These are phyloP conservation scores for Lamellibrachia luymesi DNA, from an alignment of 1,140 invertebrate species.

Conservation along the genomic window DNA sequence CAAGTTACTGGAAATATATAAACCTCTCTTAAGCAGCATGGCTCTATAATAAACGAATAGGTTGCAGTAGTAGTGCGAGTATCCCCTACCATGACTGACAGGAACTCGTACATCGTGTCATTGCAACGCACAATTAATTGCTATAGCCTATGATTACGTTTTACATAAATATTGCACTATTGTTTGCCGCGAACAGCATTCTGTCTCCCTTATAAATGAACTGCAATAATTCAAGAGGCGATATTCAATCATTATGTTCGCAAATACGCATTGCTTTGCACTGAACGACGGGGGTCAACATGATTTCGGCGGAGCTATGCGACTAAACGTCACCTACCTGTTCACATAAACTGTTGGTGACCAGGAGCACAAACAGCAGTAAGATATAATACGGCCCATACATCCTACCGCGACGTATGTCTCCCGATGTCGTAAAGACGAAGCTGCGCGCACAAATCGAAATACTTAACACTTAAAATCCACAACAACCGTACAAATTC, in stretches of 20 bases:
- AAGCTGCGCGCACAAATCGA: background rate
- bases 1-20: too few species aligned
- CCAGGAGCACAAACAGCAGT: background rate
- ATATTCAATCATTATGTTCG: background rate
- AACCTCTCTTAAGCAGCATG: too few species aligned
- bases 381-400: background rate
- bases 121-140: background rate
- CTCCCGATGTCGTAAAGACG: background rate
- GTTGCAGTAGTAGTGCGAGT: too few species aligned
- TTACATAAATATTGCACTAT: background rate
- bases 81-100: too few species aligned
- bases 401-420: background rate
- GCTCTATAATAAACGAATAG: too few species aligned
- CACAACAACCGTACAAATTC: constrained; percentile 1
- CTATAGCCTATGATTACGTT: background rate
- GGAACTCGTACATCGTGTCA: too few species aligned
- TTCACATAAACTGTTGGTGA: background rate
- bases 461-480: background rate
- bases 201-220: background rate
- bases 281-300: background rate
- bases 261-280: background rate
- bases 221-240: background rate
- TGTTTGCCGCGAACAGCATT: background rate
- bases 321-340: background rate
- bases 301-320: background rate